phyloP scores from a whole-genome alignment of 2,797 vertebrate species.

The Darevskia mixta region DNA sequence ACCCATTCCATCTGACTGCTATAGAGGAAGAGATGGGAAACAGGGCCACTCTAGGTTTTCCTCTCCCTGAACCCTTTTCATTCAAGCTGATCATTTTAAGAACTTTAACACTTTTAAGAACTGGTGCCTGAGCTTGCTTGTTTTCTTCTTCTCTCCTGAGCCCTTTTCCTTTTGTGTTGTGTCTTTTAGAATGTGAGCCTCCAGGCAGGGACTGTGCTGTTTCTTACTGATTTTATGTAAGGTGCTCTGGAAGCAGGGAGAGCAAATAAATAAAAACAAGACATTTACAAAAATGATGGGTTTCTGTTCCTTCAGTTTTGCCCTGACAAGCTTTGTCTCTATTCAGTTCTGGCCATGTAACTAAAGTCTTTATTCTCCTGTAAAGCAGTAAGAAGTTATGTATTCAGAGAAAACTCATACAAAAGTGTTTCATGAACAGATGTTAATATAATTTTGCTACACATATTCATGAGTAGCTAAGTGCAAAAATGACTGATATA shows the following conservation, averaged over 20 bases:
- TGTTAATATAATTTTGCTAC: not conserved
- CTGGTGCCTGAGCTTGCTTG: not conserved
- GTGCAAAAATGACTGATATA: not conserved
- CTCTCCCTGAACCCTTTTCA: not conserved
- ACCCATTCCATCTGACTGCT: not conserved
- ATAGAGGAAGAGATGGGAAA: not conserved
- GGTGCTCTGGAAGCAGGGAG: not conserved
- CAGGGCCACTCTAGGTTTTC: not conserved
- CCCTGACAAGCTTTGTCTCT: not conserved
- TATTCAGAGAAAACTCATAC: constrained; percentile 23
- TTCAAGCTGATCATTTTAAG: not conserved
- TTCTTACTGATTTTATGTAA: not conserved
- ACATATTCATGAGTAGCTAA: not conserved
- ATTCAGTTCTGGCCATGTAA: not conserved
- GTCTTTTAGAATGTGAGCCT: not conserved
- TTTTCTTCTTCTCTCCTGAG: not conserved
- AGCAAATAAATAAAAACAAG: not conserved
- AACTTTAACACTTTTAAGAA: not conserved
- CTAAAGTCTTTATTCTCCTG: not conserved
- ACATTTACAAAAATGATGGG: too few species aligned
- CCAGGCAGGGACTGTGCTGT: not conserved
- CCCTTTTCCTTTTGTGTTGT: too few species aligned
- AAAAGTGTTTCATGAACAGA: not conserved
- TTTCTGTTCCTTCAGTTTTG: not conserved
- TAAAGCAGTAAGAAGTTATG: constrained; percentile 8